phyloP scores from a whole-genome alignment of 2,113 vertebrate species.

The Rhadina sibilatrix region DNA sequence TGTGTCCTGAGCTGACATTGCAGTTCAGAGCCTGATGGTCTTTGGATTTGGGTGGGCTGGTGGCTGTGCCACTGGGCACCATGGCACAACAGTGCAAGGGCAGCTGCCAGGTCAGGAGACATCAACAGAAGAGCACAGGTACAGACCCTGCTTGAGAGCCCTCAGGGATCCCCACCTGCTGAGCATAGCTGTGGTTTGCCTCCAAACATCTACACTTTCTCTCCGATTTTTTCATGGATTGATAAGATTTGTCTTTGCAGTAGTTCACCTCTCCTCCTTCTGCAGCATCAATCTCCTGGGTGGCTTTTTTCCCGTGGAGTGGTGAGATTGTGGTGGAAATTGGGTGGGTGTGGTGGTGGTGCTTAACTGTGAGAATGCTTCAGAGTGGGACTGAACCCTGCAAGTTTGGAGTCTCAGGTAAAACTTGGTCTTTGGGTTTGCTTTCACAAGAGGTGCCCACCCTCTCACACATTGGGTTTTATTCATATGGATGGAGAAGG shows the following conservation, averaged over 20 bases:
- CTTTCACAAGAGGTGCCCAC: not conserved
- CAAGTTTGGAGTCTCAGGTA: not conserved
- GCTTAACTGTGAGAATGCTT: not conserved
- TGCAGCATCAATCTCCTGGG: accelerated
- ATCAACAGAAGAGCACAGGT: not conserved
- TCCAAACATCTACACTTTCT: not conserved
- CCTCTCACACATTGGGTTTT: not conserved
- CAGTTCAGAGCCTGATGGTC: not conserved
- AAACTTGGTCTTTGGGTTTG: not conserved
- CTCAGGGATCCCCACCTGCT: not conserved
- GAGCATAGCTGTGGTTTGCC: not conserved
- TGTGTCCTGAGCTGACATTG: not conserved
- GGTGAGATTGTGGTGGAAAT: not conserved
- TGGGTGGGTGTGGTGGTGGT: not conserved
- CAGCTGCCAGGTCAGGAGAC: not conserved
- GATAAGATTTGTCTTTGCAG: not conserved
- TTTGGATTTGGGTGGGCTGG: not conserved
- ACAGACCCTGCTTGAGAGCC: not conserved
- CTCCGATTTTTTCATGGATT: not conserved
- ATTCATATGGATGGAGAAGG: not conserved
- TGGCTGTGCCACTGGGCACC: not conserved
- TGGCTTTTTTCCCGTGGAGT: not conserved
- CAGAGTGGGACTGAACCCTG: not conserved
- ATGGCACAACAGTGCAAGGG: accelerated
- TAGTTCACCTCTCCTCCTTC: not conserved